Base-by-base conservation (phyloP, 23 tunicate genomes). In the Diplosoma virens region DNA sequence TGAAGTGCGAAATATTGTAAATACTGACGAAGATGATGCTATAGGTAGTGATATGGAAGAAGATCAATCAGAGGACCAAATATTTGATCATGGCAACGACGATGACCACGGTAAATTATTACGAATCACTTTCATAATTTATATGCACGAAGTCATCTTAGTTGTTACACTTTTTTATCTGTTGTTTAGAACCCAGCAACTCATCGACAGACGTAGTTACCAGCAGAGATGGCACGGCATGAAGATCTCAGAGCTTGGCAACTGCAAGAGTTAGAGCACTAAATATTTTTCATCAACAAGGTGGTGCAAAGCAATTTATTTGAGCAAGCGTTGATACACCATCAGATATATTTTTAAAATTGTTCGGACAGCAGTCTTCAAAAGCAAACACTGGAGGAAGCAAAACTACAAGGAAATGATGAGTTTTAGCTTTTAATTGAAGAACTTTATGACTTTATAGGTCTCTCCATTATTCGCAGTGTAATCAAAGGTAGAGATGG, bases 391-490 rank as follows among this genome's bases (percentile, higher is more conserved):
- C 21, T 61, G 22, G 35, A 61, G n/a, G n/a, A 29, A 29, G 35
- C 34, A 61, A 61, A 18, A 6, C 35, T 61, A 27, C 34, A 61
- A 61, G n/a, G 35, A 27, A 22, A 61, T 29, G 69, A 61, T 4
- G 69, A 61, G 69, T 61, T 61, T 61, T 35, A 61, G 30, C 34
- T 61, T 61, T 61, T 22, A 61, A 27, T 61, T 27, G 69, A 61
- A 5, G 6, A 61, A 61, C 69, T 61, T 28, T 29, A 61, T 29
- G 69, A 7, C 17, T 61, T 61, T 35, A 29, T 61, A 3, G 69
- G 69, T 29, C 69, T 61, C 69, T 61, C 35, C 69, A 61, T 61
- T n/a, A 61, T 61, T 61, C 35, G 69, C 30, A 35, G 69, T 61
- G 35, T 29, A 61, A 61, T 61, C 35, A 61, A 61, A 61, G 69